phyloP scores from a whole-genome alignment of 64 coral and sea anemone species.

The Montipora capricornis region DNA sequence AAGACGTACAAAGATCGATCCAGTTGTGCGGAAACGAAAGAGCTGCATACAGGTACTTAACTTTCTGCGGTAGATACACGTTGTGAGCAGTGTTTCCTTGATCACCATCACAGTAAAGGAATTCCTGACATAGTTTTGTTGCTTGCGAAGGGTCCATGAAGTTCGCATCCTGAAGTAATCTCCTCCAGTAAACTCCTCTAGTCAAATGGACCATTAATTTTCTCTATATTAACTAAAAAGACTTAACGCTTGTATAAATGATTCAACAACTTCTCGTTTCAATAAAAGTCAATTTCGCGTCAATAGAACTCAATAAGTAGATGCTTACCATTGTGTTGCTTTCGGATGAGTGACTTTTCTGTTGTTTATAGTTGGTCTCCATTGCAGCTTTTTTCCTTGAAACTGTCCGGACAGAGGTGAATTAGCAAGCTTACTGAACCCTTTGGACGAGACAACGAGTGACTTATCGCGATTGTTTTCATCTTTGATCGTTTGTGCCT shows the following conservation, averaged over 20 bases:
- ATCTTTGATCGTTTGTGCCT: constrained; percentile 33
- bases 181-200: too few species aligned
- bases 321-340: constrained; percentile 7
- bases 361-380: constrained; percentile 19
- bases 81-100: too few species aligned
- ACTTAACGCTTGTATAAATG: background rate
- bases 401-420: constrained; percentile 39
- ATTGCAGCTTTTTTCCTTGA: constrained; percentile 33
- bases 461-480: constrained; percentile 22
- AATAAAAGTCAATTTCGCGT: background rate
- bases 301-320: background rate
- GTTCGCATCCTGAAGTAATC: too few species aligned
- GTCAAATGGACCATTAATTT: too few species aligned
- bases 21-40: too few species aligned
- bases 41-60: too few species aligned
- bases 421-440: constrained; percentile 21
- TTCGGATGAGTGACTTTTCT: constrained; percentile 30
- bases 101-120: too few species aligned
- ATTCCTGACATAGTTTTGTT: too few species aligned
- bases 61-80: too few species aligned
- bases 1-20: too few species aligned
- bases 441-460: constrained; percentile 23
- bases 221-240: background rate
- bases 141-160: too few species aligned
- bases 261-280: too few species aligned